Percentiles rank a stretch among this genome's conserved stretches.
phyloP scores from a whole-genome alignment of 2,113 vertebrate genomes.

The Lepus europaeus region DNA sequence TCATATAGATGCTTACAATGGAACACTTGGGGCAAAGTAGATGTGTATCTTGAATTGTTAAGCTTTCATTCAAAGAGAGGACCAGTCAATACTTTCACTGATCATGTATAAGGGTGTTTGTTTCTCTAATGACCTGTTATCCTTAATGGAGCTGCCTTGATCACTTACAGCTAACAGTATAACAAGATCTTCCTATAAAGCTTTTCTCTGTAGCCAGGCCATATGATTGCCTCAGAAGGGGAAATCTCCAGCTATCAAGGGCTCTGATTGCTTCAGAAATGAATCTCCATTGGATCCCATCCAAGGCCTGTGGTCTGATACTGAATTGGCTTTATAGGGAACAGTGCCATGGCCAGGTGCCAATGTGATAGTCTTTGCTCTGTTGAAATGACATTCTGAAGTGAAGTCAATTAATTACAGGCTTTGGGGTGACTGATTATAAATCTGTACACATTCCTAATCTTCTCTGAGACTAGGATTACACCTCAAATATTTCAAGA shows the following conservation, averaged over 20 bases:
- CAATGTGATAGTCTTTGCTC: conserved; percentile 1
- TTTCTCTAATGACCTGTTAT: not conserved
- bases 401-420: conserved; percentile 45
- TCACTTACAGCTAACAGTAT: conserved; percentile 28
- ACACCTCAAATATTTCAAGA: conserved; percentile 12
- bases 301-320: conserved; percentile 21
- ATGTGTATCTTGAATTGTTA: not conserved
- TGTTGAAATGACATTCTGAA: conserved; percentile 32
- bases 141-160: conserved; percentile 25
- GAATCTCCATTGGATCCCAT: not conserved
- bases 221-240: not conserved
- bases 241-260: conserved; percentile 1
- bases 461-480: conserved; percentile 27
- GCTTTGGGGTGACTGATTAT: not conserved
- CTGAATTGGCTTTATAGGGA: conserved; percentile 36
- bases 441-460: not conserved
- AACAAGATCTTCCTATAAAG: conserved; percentile 7
- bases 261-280: conserved; percentile 37
- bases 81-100: not conserved
- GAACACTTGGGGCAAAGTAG: not conserved
- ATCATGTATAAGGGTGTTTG: not conserved
- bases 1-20: not conserved
- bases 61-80: not conserved
- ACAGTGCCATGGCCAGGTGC: not conserved
- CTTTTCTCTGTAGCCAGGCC: conserved; percentile 20